phyloP scores from a whole-genome alignment of 2,113 vertebrate species.

The Colinus virginianus region DNA sequence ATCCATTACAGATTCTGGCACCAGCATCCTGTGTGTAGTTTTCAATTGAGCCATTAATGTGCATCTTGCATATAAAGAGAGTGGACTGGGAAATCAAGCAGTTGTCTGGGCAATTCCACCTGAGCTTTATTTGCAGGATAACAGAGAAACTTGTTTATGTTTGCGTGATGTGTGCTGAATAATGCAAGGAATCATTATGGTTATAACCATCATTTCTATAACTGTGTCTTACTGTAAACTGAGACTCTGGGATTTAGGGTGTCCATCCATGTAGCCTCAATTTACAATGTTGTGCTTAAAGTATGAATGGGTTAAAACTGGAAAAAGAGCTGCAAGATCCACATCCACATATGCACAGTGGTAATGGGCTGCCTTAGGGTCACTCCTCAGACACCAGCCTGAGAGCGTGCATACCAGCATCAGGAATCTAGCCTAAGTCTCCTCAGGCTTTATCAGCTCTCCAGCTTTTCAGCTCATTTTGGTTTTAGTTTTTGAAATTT shows the following conservation, averaged over 20 bases:
- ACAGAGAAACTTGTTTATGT: neutral
- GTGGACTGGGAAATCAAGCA: neutral
- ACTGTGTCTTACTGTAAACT: neutral
- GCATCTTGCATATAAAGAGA: neutral
- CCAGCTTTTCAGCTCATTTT: neutral
- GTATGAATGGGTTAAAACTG: neutral
- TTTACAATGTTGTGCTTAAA: neutral
- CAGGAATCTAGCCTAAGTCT: neutral
- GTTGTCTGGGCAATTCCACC: neutral
- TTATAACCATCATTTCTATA: neutral
- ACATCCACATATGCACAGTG: neutral
- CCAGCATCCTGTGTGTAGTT: fast-evolving
- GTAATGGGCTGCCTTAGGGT: neutral
- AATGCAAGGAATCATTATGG: neutral
- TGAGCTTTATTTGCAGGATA: neutral
- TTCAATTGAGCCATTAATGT: neutral
- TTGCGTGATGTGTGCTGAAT: neutral
- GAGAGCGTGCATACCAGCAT: neutral
- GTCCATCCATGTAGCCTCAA: neutral
- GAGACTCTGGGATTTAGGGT: neutral
- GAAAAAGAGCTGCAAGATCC: neutral
- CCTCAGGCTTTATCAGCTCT: neutral
- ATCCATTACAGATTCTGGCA: neutral
- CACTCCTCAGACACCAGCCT: neutral
- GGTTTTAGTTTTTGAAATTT: too few species aligned